Percentiles rank a stretch among this genome's conserved stretches.
Evolutionary conservation across 2,888 invertebrate species (phyloP).

Genomic region (Cactoblastis cactorum): DNA sequence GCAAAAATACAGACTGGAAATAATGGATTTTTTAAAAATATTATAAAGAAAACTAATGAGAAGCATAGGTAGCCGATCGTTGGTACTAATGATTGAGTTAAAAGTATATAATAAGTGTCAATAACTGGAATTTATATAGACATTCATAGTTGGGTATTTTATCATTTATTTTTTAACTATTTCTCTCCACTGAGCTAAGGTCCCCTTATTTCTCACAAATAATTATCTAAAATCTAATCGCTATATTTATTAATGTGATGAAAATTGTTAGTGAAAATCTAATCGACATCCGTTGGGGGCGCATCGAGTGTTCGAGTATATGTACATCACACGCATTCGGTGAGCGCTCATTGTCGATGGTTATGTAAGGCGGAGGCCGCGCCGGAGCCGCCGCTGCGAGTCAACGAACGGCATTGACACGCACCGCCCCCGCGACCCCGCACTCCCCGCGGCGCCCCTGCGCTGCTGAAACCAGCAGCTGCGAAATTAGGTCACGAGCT

Average conservation of each 20-base stretch:
- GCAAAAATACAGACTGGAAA: too few species aligned
- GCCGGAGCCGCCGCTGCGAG: constrained; percentile 70
- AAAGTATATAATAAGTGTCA: too few species aligned
- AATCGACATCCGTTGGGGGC: not conserved
- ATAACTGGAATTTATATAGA: too few species aligned
- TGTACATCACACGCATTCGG: constrained; percentile 66
- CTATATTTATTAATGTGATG: not conserved
- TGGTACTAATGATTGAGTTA: too few species aligned
- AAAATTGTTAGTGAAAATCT: not conserved
- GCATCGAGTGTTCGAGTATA: constrained; percentile 23
- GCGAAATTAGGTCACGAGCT: constrained; percentile 78
- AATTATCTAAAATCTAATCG: not conserved
- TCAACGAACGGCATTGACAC: constrained; percentile 80
- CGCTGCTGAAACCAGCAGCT: constrained; percentile 78
- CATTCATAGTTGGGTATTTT: too few species aligned
- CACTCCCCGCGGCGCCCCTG: constrained; percentile 47
- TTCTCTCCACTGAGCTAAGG: too few species aligned
- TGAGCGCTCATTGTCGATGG: constrained; percentile 71
- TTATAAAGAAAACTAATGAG: too few species aligned
- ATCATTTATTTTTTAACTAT: too few species aligned
- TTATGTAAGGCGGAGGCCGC: constrained; percentile 78
- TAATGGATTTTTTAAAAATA: too few species aligned
- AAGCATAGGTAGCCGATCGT: too few species aligned
- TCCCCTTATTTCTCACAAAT: too few species aligned
- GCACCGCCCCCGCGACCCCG: constrained; percentile 52